Conservation (phyloP, 1,140 invertebrate species). For the Pristionchus pacificus region DNA sequence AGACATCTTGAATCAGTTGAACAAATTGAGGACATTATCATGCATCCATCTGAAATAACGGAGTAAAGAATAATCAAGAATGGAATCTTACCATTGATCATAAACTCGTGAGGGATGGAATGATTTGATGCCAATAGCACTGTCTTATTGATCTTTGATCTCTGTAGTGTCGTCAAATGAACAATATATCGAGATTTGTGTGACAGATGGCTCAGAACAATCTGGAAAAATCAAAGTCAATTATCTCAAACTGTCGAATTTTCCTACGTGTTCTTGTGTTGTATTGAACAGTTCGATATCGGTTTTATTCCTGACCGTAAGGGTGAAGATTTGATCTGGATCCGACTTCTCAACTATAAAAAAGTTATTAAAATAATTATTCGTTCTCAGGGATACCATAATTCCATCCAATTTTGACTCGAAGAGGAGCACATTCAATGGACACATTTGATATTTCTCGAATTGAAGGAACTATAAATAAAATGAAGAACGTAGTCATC, state of each 20-base stretch:
- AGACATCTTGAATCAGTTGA: constrained; percentile 24
- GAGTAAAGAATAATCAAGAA: constrained; percentile 5
- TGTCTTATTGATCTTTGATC: constrained; percentile 14
- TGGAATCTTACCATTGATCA: neutral
- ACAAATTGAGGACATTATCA: constrained; percentile 47
- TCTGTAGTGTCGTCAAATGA: constrained; percentile 16
- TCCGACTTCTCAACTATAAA: constrained; percentile 2
- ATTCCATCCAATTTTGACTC: constrained; percentile 5
- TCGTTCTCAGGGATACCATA: constrained; percentile 11
- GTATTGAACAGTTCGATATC: constrained; percentile 22
- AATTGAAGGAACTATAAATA: constrained; percentile 19
- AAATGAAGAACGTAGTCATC: neutral
- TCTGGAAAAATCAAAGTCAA: constrained; percentile 21
- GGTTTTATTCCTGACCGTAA: constrained; percentile 12
- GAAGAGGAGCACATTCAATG: constrained; percentile 5
- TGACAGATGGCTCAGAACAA: constrained; percentile 24
- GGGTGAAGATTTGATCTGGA: constrained; percentile 11
- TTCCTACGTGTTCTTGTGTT: constrained; percentile 20
- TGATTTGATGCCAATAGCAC: neutral
- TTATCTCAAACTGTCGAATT: no score
- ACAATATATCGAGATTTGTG: constrained; percentile 29
- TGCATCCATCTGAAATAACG: constrained; percentile 41
- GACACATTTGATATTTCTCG: constrained; percentile 14
- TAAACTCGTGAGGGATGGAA: neutral
- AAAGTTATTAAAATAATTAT: constrained; percentile 5